phyloP scores from a whole-genome alignment of 2,888 invertebrate species.

The Busseola fusca region DNA sequence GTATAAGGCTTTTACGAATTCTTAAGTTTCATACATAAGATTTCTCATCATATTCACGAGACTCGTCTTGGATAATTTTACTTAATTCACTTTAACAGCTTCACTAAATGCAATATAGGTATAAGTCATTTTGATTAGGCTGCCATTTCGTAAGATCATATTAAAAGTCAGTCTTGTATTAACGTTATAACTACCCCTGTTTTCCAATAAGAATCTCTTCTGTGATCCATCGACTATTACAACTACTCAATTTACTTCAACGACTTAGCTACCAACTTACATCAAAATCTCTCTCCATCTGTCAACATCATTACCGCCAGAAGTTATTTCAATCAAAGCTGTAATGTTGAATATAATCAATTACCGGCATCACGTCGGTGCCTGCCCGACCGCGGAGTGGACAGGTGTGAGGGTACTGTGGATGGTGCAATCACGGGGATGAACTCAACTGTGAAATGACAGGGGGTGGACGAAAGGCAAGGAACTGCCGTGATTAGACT shows the following conservation, averaged over 20 bases:
- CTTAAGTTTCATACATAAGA: background rate
- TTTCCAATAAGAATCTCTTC: constrained; percentile 37
- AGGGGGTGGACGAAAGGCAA: constrained; percentile 59
- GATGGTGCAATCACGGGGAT: constrained; percentile 65
- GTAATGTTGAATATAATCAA: constrained; percentile 53
- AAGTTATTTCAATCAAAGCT: constrained; percentile 42
- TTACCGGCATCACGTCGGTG: constrained; percentile 46
- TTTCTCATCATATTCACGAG: background rate
- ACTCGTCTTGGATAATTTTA: background rate
- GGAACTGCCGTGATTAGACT: constrained; percentile 47
- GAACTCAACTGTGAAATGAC: constrained; percentile 74
- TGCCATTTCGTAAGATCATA: background rate
- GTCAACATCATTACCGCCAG: constrained; percentile 30
- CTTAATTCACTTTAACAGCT: background rate
- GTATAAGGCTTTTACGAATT: background rate
- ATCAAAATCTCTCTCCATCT: background rate
- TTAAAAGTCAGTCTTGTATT: background rate
- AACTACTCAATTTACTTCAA: background rate
- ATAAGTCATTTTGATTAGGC: background rate
- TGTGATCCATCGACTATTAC: background rate
- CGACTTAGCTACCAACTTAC: background rate
- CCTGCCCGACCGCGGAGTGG: constrained; percentile 59
- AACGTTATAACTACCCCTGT: background rate
- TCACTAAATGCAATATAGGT: background rate
- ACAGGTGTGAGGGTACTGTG: constrained; percentile 66